Evolutionary conservation across 2,113 vertebrate species (phyloP), one percentile per base, ranked within the genome.

Genomic region (Ploceus nigricollis): DNA sequence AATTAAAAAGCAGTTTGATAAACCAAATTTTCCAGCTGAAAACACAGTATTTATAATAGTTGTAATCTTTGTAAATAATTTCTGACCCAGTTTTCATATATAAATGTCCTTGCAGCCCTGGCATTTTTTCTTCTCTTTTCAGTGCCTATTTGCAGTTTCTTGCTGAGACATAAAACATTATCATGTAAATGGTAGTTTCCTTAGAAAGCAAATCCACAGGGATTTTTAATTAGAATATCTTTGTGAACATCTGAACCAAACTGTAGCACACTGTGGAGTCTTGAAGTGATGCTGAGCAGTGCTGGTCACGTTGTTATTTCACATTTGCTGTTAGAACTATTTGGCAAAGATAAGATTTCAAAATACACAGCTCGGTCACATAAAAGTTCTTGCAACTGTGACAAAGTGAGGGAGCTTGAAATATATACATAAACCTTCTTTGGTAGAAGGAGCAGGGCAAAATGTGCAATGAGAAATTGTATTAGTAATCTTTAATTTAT

Each of bases 201-300:
- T 96, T 95, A 78, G 93, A 96, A 97, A 97, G 92, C 86, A 93
- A 64, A 93, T 97, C 93, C 83, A 23, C 42, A 54, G 94, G 90
- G 94, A 72, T 90, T 92, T 91, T 90, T 93, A 96, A 97, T 97
- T 93, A 96, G 81, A 93, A 73, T 96, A 87, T 86, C 81, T 89
- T 65, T 7, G 14, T 82, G 81, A 96, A 73, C 75, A 79, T 96
- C 96, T 96, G 82, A 95, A 88, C 48, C 51, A 15, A 78, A 51
- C 79, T 39, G 45, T 39, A 75, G 71, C 63, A 35, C 25, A 17
- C 80, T 81, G 9, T 47, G 69, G 80, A 60, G 64, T 56, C 58
- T 82, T 27, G 68, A 78, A 75, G 48, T 42, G 64, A 82, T 50
- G 64, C 57, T 86, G 92, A 95, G 54, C 90, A 75, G 75, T 17